phyloP scores from a whole-genome alignment of 2,888 invertebrate species.

The Muschampia plurimacula region DNA sequence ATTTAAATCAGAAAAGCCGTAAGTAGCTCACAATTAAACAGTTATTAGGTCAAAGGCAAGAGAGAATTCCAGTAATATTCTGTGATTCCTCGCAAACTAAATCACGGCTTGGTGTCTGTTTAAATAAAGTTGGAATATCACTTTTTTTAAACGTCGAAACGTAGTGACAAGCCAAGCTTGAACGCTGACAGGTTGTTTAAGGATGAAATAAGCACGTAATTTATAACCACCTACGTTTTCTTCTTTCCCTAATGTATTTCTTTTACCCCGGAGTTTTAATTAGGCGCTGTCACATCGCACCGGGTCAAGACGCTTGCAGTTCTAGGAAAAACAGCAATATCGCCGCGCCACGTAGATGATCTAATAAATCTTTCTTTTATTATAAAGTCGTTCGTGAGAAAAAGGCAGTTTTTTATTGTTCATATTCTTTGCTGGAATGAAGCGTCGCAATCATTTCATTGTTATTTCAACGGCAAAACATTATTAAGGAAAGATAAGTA shows the following conservation, averaged over 20 bases:
- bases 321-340: background rate
- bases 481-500: no score
- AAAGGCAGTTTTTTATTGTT: background rate
- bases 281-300: conserved; percentile 2
- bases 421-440: no score
- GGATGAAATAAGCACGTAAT: conserved; percentile 17
- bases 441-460: no score
- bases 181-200: conserved; percentile 1
- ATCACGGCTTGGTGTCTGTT: conserved; percentile 7
- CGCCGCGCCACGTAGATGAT: background rate
- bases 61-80: background rate
- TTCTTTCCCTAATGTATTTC: background rate
- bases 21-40: conserved; percentile 7
- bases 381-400: background rate
- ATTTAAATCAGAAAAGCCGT: conserved; percentile 3
- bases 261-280: background rate
- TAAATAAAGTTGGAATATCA: conserved; percentile 7
- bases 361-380: background rate
- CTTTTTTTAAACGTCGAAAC: background rate
- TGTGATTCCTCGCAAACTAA: conserved; percentile 20
- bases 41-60: background rate
- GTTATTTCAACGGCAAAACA: no score
- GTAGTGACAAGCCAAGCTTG: conserved; percentile 4
- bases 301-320: conserved; percentile 2
- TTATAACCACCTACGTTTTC: conserved; percentile 13